Evolutionary conservation across 2,113 vertebrate species (phyloP), one percentile per base, ranked within the genome.

Genomic region (Vulpes lagopus): DNA sequence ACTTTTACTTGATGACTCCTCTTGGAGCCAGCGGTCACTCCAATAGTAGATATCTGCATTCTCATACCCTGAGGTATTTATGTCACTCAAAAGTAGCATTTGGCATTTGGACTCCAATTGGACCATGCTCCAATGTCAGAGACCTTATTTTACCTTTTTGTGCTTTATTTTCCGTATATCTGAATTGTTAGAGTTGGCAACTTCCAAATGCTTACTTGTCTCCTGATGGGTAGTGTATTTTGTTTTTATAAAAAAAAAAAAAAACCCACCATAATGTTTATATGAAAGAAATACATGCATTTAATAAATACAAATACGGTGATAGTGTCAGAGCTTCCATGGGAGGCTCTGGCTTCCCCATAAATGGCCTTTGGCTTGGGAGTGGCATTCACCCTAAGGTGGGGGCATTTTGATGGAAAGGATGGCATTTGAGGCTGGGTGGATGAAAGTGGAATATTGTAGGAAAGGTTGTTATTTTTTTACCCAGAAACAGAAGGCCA

Each of bases 151-250:
- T 86, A 43, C 49, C 69, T 78, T 9, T 86, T 92, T 59, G 2
- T 89, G 51, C 55, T 60, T 90, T 89, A 22, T 79, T 96, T 94
- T 69, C 85, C 49, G 88, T 95, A 38, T 4, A 84, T 97, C 87
- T 96, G 49, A 8, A 1, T 74, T 86, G 27, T 81, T 64, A 80
- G 53, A 51, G 83, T 67, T 74, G 51, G 16, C n/a, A 23, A 65
- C 11, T 11, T 97, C 83, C 65, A 78, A 53, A 22, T 96, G 89
- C 14, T 65, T 95, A 59, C 17, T n/a, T 94, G 15, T 91, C 35
- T 97, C 85, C 49, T 82, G 32, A 67, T 59, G 62, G 38, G 4
- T 67, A 67, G 16, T 76, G 8, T 91, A 25, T 84, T 86, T 97
- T 84, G 12, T 81, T 94, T 90, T 27, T 91, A 92, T 55, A 55